A percentile compares a stretch with the other conserved stretches of the same genome.
Conservation (phyloP, 2,797 vertebrate genomes). For the Molossus alvarezi region DNA sequence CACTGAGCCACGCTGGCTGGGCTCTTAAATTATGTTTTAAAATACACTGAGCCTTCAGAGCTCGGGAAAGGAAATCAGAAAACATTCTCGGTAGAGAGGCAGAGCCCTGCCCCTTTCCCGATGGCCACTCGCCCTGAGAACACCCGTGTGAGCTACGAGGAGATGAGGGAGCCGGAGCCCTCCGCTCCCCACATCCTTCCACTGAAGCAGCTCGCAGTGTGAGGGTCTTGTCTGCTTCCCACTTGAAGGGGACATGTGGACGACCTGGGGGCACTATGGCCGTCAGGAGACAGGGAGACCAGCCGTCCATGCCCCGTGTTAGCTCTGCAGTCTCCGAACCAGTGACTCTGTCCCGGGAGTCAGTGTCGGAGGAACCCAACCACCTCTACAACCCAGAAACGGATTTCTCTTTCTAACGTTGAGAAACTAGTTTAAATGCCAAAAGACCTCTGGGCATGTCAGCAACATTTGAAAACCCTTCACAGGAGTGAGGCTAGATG, state of each 20-base stretch:
- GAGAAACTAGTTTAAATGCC: constrained; percentile 46
- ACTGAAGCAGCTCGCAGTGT: not conserved
- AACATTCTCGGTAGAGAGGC: not conserved
- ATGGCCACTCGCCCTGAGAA: not conserved
- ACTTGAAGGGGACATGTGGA: not conserved
- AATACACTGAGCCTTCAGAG: not conserved
- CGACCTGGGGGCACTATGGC: not conserved
- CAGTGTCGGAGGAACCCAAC: constrained; percentile 15
- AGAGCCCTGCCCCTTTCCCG: not conserved
- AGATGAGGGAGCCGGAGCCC: not conserved
- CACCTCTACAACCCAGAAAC: constrained; percentile 29
- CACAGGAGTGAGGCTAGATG: not conserved
- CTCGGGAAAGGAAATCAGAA: not conserved
- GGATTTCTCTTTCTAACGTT: not conserved
- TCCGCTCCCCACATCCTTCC: not conserved
- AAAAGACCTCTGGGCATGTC: constrained; percentile 35
- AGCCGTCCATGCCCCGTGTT: not conserved
- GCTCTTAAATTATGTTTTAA: not conserved
- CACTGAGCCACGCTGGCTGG: too few relatives aligned
- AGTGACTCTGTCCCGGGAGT: too few relatives aligned
- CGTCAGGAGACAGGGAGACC: not conserved
- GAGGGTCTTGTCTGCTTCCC: not conserved
- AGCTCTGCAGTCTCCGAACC: constrained; percentile 26
- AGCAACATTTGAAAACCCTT: constrained; percentile 43
- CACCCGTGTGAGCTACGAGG: not conserved